These are phyloP conservation scores for Lycorma delicatula DNA, from an alignment of 1,140 invertebrate genomes.

Conservation along the genomic window DNA sequence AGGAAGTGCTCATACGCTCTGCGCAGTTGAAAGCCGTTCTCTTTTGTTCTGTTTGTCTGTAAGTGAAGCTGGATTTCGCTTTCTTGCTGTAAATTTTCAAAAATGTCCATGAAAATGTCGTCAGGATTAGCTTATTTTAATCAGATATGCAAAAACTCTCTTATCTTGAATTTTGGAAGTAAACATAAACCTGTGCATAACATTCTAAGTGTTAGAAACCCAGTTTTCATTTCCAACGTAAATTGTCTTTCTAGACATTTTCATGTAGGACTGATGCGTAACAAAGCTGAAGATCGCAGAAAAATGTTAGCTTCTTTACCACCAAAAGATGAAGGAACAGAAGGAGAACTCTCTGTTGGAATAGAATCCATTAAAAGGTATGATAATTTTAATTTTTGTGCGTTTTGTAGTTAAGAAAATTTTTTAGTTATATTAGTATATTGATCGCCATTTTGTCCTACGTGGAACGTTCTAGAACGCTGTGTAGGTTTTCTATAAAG, in stretches of 20 bases:
- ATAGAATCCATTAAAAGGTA: conserved; percentile 41
- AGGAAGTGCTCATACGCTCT: no score
- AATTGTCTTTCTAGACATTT: conserved; percentile 7
- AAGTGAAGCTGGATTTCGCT: no score
- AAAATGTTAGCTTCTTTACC: conserved; percentile 47
- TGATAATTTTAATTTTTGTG: conserved; percentile 9
- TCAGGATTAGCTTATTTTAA: no score
- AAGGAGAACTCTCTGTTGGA: conserved; percentile 51
- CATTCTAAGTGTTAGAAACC: no score
- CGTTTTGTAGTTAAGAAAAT: not conserved
- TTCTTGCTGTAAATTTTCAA: no score
- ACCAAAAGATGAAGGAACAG: conserved; percentile 53
- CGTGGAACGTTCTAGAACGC: not conserved
- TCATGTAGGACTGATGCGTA: conserved; percentile 21
- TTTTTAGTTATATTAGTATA: not conserved
- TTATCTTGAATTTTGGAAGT: no score
- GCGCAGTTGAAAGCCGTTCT: no score
- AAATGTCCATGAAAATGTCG: no score
- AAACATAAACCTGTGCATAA: no score
- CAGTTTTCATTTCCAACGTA: no score
- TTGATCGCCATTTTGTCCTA: not conserved
- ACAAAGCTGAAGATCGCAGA: conserved; percentile 46
- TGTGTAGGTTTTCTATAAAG: conserved; percentile 2
- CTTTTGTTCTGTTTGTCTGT: no score
- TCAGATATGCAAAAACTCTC: no score